phyloP scores from a whole-genome alignment of 2,113 vertebrate species.

The Australoheros scitulus region DNA sequence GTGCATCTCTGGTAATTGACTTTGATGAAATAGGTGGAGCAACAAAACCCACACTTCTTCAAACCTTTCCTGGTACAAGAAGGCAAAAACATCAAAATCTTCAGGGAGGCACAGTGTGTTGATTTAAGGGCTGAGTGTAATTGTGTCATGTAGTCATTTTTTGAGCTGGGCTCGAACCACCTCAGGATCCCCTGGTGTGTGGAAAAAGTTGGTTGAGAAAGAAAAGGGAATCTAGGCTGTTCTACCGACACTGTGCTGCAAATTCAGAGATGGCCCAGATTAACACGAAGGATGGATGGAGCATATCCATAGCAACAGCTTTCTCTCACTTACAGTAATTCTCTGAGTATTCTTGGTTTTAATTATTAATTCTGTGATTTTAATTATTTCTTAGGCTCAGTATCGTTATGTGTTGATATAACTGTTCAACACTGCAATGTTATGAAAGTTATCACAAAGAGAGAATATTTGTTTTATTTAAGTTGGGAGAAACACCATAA shows the following conservation, averaged over 20 bases:
- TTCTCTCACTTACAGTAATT: constrained; percentile 13
- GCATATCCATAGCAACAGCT: constrained; percentile 32
- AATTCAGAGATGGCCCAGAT: constrained; percentile 42
- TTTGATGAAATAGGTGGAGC: not conserved
- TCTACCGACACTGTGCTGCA: constrained; percentile 3
- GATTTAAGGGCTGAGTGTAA: constrained; percentile 30
- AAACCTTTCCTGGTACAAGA: not conserved
- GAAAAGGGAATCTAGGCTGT: constrained; percentile 29
- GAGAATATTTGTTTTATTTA: constrained; percentile 2
- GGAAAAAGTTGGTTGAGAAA: constrained; percentile 27
- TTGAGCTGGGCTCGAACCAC: constrained; percentile 12
- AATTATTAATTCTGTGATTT: constrained; percentile 26
- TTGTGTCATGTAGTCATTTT: constrained; percentile 27
- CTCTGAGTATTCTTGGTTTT: not conserved
- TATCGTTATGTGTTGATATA: constrained; percentile 7
- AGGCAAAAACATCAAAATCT: not conserved
- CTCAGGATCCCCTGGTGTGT: constrained; percentile 27
- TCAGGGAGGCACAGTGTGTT: not conserved
- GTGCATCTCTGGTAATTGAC: not conserved
- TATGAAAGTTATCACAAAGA: not conserved
- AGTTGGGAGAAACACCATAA: not conserved
- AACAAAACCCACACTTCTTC: not conserved
- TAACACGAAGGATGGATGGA: constrained; percentile 27
- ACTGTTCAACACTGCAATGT: not conserved
- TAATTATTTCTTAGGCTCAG: constrained; percentile 12